phyloP scores from a whole-genome alignment of 2,797 vertebrate species.

The Pangasius sanitwongsei region DNA sequence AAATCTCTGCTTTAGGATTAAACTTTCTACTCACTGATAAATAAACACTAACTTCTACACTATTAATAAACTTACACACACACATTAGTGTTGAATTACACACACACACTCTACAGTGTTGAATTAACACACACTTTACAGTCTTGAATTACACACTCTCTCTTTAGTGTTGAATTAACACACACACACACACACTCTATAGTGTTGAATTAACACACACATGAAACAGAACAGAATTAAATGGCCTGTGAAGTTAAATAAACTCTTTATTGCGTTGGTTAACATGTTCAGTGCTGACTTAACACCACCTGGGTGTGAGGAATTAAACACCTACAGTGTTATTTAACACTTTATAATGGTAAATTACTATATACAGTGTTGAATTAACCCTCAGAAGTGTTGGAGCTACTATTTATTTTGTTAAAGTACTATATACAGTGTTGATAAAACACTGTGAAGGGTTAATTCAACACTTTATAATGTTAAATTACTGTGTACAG shows the following conservation, averaged over 20 bases:
- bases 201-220: neutral
- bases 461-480: neutral
- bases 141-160: neutral
- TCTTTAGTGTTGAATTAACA: neutral
- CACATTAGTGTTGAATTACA: neutral
- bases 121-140: neutral
- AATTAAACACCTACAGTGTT: neutral
- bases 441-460: too few species aligned
- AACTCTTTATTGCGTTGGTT: too few species aligned
- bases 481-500: neutral
- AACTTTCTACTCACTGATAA: too few species aligned
- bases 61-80: neutral
- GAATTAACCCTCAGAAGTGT: too few species aligned
- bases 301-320: neutral
- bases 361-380: too few species aligned
- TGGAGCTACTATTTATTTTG: neutral
- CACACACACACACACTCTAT: neutral
- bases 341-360: neutral
- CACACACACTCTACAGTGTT: neutral
- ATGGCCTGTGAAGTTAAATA: too few species aligned
- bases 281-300: too few species aligned
- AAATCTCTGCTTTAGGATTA: neutral
- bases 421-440: neutral
- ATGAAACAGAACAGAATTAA: too few species aligned
- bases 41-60: neutral